Percentiles rank a stretch among this genome's conserved stretches.
Conservation (phyloP, 2,888 invertebrate species). For the Conomelus anceps region DNA sequence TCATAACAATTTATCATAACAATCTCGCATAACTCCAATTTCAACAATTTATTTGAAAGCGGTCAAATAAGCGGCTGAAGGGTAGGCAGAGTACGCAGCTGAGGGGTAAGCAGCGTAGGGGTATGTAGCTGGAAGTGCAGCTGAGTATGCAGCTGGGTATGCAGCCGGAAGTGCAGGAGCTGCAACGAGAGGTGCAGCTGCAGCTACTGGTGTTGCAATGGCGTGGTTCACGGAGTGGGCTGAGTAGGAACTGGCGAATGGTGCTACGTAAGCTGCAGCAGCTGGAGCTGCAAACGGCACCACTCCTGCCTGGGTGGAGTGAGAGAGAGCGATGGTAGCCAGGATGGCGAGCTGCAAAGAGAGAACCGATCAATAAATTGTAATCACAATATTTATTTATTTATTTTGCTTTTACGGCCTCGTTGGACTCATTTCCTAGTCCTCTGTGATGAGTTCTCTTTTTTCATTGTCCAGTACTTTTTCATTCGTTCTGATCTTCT, state of each 20-base stretch:
- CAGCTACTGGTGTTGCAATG: not conserved
- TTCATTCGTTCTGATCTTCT: too few species aligned
- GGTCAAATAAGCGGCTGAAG: not conserved
- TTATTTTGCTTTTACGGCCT: too few species aligned
- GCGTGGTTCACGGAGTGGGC: not conserved
- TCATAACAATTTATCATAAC: too few species aligned
- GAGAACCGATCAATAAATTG: too few species aligned
- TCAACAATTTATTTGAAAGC: not conserved
- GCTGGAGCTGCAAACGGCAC: not conserved
- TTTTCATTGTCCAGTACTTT: too few species aligned
- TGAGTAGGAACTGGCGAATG: constrained; percentile 5
- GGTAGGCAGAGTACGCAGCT: not conserved
- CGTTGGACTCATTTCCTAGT: too few species aligned
- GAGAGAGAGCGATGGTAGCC: not conserved
- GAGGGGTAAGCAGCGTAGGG: not conserved
- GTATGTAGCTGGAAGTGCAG: not conserved
- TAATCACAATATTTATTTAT: too few species aligned
- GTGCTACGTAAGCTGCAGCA: not conserved
- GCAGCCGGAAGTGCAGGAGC: not conserved
- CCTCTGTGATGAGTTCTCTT: too few species aligned
- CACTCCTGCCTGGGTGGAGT: not conserved
- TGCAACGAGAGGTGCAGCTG: not conserved
- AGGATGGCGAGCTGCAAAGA: not conserved
- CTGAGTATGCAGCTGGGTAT: not conserved
- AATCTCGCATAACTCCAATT: too few species aligned